phyloP scores from a whole-genome alignment of 2,888 invertebrate species.

The Dromius quadrimaculatus region DNA sequence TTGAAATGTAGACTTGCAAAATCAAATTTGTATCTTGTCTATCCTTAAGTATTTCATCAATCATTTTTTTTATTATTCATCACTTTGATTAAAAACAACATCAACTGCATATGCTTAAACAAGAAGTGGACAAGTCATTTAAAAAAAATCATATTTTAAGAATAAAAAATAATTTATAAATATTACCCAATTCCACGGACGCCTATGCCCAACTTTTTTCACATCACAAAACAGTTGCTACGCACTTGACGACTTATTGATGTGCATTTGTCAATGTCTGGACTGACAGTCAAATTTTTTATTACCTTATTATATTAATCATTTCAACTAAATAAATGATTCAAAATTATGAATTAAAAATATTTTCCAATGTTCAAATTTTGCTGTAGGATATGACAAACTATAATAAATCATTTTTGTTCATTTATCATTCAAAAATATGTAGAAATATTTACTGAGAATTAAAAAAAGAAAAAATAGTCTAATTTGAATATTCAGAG shows the following conservation, averaged over 20 bases:
- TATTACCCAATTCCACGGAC: background rate
- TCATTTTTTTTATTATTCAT: no score
- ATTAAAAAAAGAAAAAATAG: background rate
- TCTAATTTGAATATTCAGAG: background rate
- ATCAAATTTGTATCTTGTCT: no score
- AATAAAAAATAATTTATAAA: background rate
- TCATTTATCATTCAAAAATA: slow-evolving; percentile 29
- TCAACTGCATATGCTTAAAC: no score
- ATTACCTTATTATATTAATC: slow-evolving; percentile 25
- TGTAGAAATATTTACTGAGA: slow-evolving; percentile 35
- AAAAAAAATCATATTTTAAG: no score
- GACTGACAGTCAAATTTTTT: slow-evolving; percentile 25
- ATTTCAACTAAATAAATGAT: slow-evolving; percentile 24
- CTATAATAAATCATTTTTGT: background rate
- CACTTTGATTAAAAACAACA: no score
- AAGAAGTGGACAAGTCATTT: no score
- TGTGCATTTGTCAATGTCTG: slow-evolving; percentile 35
- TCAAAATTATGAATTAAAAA: slow-evolving; percentile 26
- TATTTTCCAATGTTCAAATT: slow-evolving; percentile 20
- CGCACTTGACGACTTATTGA: slow-evolving; percentile 22
- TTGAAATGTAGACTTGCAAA: no score
- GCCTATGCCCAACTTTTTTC: background rate
- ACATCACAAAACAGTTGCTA: slow-evolving; percentile 30
- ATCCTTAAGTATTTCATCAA: no score
- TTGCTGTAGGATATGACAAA: background rate